These are phyloP conservation scores for Hyposmocoma kahamanoa DNA, from an alignment of 1,140 invertebrate genomes.

Conservation along the genomic window DNA sequence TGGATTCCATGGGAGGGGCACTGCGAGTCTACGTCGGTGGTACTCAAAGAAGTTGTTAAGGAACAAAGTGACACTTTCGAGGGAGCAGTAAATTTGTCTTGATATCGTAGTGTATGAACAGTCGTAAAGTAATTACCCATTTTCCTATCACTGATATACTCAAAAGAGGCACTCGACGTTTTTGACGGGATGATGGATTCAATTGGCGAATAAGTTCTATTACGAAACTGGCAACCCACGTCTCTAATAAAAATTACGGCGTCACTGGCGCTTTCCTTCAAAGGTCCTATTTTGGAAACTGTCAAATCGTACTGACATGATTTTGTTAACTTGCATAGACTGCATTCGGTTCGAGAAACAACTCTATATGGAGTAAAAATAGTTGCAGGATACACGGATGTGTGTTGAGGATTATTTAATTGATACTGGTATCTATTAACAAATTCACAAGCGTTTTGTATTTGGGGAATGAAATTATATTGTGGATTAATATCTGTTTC, in stretches of 20 bases:
- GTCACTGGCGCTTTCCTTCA: slow-evolving; percentile 20
- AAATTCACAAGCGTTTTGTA: no score
- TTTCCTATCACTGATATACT: slow-evolving; percentile 21
- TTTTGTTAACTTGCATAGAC: slow-evolving; percentile 38
- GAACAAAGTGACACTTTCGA: background rate
- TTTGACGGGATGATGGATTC: slow-evolving; percentile 27
- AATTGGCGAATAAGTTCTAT: slow-evolving; percentile 25
- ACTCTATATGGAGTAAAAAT: no score
- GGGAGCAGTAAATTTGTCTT: slow-evolving; percentile 45
- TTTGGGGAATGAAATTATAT: no score
- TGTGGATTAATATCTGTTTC: no score
- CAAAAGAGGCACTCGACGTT: slow-evolving; percentile 32
- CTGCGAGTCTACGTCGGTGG: slow-evolving; percentile 17
- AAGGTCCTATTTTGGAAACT: slow-evolving; percentile 17
- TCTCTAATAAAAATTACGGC: slow-evolving; percentile 54
- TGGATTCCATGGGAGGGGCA: slow-evolving; percentile 33
- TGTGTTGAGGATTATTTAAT: no score
- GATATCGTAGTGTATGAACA: slow-evolving; percentile 36
- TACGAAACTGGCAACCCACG: slow-evolving; percentile 57
- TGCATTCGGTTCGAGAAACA: no score
- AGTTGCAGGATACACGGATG: no score
- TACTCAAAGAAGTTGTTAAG: background rate
- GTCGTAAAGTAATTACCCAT: slow-evolving; percentile 28
- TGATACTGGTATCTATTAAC: no score
- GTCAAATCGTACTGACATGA: slow-evolving; percentile 45